These are phyloP conservation scores for Ormyrus labotus DNA, from an alignment of 2,888 invertebrate species.

Conservation along the genomic window DNA sequence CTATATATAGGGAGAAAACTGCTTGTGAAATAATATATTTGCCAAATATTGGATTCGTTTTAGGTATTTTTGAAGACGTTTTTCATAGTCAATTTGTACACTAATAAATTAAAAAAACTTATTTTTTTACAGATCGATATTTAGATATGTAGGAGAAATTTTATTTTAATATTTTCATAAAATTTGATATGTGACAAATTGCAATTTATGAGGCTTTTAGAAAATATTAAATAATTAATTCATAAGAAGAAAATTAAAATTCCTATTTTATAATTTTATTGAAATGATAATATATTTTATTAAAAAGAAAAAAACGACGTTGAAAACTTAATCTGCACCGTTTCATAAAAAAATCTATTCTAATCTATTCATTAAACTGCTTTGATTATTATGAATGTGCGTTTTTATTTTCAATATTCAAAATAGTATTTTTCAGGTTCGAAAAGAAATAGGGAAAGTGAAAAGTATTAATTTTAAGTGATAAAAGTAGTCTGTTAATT, in stretches of 20 bases:
- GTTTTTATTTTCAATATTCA: slow-evolving; percentile 26
- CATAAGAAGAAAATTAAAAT: too few relatives aligned
- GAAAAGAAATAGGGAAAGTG: too few relatives aligned
- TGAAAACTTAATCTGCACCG: slow-evolving; percentile 13
- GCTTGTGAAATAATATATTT: neutral
- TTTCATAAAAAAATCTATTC: slow-evolving; percentile 52
- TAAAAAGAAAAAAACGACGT: slow-evolving; percentile 1
- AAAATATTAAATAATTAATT: too few relatives aligned
- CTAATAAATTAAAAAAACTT: too few relatives aligned
- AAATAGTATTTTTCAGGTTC: neutral
- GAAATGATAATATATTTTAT: neutral
- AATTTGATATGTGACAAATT: slow-evolving; percentile 30
- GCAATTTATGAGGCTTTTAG: too few relatives aligned
- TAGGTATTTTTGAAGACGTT: too few relatives aligned
- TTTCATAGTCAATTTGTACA: too few relatives aligned
- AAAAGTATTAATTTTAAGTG: too few relatives aligned
- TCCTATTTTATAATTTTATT: neutral
- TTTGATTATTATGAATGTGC: slow-evolving; percentile 55
- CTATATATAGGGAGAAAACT: neutral
- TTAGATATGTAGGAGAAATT: slow-evolving; percentile 45
- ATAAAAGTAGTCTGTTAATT: too few relatives aligned
- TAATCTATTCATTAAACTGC: slow-evolving; percentile 29
- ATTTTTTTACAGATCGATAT: neutral
- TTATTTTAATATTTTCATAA: slow-evolving; percentile 17
- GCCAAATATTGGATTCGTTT: too few relatives aligned